Conservation (phyloP, 2,113 vertebrate genomes). For the Nettapus auritus region DNA sequence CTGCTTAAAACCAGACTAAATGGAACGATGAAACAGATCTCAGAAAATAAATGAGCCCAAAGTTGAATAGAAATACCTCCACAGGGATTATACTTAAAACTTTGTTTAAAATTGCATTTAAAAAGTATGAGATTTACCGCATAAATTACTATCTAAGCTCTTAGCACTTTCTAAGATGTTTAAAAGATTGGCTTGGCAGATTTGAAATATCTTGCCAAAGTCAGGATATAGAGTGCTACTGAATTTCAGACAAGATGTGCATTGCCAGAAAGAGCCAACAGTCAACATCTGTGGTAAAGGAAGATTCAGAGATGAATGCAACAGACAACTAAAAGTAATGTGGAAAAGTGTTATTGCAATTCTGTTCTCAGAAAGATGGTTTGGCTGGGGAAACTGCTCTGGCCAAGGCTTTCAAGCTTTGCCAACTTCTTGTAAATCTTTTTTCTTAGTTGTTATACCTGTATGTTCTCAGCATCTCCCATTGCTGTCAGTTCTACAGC, state of each 20-base stretch:
- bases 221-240: not conserved
- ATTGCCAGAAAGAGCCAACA: not conserved
- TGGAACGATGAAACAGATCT: not conserved
- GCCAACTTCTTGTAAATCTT: not conserved
- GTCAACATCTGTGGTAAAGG: not conserved
- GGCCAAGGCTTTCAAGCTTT: not conserved
- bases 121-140: not conserved
- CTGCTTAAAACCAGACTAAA: not conserved
- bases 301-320: not conserved
- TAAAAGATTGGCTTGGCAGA: not conserved
- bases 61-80: not conserved
- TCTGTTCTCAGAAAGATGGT: not conserved
- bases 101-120: not conserved
- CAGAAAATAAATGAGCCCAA: not conserved
- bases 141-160: not conserved
- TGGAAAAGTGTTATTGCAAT: not conserved
- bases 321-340: not conserved
- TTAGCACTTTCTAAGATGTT: not conserved
- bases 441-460: not conserved
- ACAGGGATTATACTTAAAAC: not conserved
- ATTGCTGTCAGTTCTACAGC: not conserved
- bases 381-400: accelerated
- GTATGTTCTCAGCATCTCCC: not conserved
- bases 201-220: not conserved
- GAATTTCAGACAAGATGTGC: not conserved